Evolutionary conservation across 2,888 invertebrate genomes (phyloP).

Genomic region (Xylocampa areola): DNA sequence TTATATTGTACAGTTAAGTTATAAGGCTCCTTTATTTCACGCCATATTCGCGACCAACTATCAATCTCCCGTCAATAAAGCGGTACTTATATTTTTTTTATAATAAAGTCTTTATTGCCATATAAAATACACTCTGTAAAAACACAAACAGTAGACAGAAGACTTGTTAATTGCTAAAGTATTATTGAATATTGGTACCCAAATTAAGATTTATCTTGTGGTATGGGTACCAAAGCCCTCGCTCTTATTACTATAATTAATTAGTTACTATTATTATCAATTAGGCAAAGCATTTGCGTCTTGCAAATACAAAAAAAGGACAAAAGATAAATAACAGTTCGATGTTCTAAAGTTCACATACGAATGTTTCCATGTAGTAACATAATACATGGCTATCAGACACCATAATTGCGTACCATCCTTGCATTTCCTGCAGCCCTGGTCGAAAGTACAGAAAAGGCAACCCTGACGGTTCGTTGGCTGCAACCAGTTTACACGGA

Average conservation of each 20-base stretch:
- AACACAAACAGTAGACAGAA: too few species aligned
- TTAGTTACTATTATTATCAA: too few species aligned
- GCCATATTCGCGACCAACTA: conserved; percentile 44
- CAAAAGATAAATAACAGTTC: too few species aligned
- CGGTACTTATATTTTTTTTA: conserved; percentile 29
- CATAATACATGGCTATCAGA: conserved; percentile 43
- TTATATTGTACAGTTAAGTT: conserved; percentile 28
- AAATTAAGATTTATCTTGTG: too few species aligned
- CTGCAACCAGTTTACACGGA: conserved; percentile 81
- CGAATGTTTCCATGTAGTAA: conserved; percentile 29
- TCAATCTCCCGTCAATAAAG: conserved; percentile 41
- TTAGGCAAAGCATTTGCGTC: conserved; percentile 12
- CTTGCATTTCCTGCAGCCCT: conserved; percentile 43
- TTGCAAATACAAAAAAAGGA: neutral
- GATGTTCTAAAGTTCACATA: conserved; percentile 11
- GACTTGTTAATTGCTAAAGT: too few species aligned
- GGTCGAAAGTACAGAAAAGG: conserved; percentile 52
- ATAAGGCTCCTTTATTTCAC: conserved; percentile 26
- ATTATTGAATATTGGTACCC: too few species aligned
- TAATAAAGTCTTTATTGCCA: too few species aligned
- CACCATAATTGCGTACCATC: conserved; percentile 42
- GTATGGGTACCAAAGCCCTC: too few species aligned
- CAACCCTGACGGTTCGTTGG: conserved; percentile 66
- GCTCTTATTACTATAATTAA: too few species aligned
- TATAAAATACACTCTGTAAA: too few species aligned